Conservation (phyloP, 2,888 invertebrate genomes). For the Agrotis clavis region DNA sequence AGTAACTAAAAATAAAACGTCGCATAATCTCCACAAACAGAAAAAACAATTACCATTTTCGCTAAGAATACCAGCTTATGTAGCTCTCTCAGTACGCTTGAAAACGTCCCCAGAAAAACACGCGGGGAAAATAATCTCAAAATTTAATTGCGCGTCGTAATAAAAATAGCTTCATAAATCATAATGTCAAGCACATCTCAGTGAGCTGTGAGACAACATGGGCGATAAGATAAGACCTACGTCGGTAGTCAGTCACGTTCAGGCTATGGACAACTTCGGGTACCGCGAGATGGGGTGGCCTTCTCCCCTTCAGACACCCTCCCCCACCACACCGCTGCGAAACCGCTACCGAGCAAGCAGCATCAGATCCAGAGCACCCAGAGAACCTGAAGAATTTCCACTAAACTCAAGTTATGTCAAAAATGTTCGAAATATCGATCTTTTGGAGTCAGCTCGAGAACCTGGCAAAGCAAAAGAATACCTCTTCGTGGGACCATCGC, state of each 20-base stretch:
- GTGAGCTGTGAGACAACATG: constrained; percentile 76
- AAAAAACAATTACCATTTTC: constrained; percentile 19
- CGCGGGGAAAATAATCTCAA: constrained; percentile 41
- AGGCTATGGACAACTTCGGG: constrained; percentile 92
- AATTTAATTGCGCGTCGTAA: constrained; percentile 72
- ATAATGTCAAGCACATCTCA: constrained; percentile 79
- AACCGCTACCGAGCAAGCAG: constrained; percentile 80
- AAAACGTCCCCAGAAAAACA: constrained; percentile 36
- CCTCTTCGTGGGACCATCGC: constrained; percentile 95
- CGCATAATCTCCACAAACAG: constrained; percentile 31
- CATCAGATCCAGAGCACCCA: constrained; percentile 81
- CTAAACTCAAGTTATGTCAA: constrained; percentile 84
- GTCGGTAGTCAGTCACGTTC: constrained; percentile 77
- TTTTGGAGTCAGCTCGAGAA: constrained; percentile 92
- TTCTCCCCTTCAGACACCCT: constrained; percentile 81
- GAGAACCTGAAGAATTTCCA: constrained; percentile 90
- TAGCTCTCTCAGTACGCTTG: constrained; percentile 6
- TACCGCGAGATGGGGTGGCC: constrained; percentile 92
- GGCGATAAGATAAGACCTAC: constrained; percentile 84
- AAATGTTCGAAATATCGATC: constrained; percentile 84
- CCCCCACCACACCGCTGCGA: constrained; percentile 76
- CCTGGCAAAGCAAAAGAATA: constrained; percentile 92
- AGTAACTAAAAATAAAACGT: constrained; percentile 28
- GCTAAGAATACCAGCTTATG: constrained; percentile 9
- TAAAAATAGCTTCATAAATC: constrained; percentile 87